Conservation (phyloP, 2,888 invertebrate species). For the Cenopis cana region DNA sequence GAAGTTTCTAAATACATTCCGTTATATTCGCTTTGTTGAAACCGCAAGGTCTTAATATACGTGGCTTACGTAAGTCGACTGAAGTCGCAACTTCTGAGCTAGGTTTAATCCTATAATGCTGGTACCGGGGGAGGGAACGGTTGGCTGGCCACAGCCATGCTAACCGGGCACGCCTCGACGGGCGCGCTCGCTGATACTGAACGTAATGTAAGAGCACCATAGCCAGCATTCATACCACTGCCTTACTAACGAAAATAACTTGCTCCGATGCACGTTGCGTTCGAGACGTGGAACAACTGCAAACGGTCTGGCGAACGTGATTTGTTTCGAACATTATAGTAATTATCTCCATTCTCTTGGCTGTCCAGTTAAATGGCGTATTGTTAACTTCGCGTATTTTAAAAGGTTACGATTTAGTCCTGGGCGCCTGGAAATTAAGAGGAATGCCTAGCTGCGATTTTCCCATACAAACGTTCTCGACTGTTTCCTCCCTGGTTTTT, state of each 20-base stretch:
- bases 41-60: conserved; percentile 51
- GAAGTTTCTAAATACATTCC: conserved; percentile 50
- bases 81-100: conserved; percentile 39
- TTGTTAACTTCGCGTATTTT: conserved; percentile 21
- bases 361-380: conserved; percentile 32
- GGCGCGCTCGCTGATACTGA: conserved; percentile 60
- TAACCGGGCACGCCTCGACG: conserved; percentile 66
- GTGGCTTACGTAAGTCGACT: conserved; percentile 54
- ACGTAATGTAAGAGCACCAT: conserved; percentile 56
- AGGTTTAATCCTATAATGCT: conserved; percentile 54
- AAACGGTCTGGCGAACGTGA: conserved; percentile 31
- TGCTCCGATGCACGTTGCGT: conserved; percentile 45
- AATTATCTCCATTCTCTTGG: conserved; percentile 38
- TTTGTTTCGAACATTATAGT: conserved; percentile 35
- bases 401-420: conserved; percentile 9
- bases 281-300: conserved; percentile 35
- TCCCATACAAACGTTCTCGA: too few relatives aligned
- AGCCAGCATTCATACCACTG: conserved; percentile 34
- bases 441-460: too few relatives aligned
- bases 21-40: conserved; percentile 46
- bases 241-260: conserved; percentile 56
- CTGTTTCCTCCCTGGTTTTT: too few relatives aligned
- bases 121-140: conserved; percentile 63
- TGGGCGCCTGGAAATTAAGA: not conserved
- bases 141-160: conserved; percentile 60